Evolutionary conservation across 2,113 vertebrate genomes (phyloP), one percentile per base, ranked within the genome.

Genomic region (Spilogale gracilis): DNA sequence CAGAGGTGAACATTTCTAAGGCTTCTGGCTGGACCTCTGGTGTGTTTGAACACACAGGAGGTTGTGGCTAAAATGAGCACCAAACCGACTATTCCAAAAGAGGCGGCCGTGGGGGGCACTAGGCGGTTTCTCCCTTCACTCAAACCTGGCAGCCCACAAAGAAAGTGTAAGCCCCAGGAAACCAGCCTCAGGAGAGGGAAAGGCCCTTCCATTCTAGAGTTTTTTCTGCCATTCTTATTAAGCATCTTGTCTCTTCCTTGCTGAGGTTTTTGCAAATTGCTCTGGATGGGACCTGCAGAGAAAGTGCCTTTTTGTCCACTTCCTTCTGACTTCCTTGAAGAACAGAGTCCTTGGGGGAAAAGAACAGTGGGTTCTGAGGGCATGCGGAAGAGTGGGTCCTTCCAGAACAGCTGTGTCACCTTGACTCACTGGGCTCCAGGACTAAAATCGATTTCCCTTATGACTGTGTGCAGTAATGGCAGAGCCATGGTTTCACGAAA

Each of bases 181-280:
- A 76, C 61, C 23, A 74, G 63, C 43, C 76, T 73, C 27, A 89
- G 80, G 43, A 82, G 30, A 89, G 30, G 54, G 21, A 71, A 88
- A 87, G 48, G 38, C 48, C 76, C 54, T 58, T 76, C 38, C 21
- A 81, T 27, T 73, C 43, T 43, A 27, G 3, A 61, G 52, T 4
- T 93, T 78, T 93, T 82, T 95, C 74, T 65, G 45, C 73, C 20
- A 54, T 38, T 91, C 48, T 96, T 85, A 91, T 32, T 73, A 95
- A 82, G 58, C 73, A 86, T 63, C 67, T 81, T 52, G 45, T 83
- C 25, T 56, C 60, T 67, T 90, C 52, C 94, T 90, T 85, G 56
- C 50, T 14, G 9, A 91, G 20, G 27, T 48, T 96, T 96, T 87
- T 56, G 12, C 43, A 81, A 92, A 93, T 50, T 63, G 48, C 38